phyloP scores from a whole-genome alignment of 2,113 vertebrate genomes.

The Pica pica region DNA sequence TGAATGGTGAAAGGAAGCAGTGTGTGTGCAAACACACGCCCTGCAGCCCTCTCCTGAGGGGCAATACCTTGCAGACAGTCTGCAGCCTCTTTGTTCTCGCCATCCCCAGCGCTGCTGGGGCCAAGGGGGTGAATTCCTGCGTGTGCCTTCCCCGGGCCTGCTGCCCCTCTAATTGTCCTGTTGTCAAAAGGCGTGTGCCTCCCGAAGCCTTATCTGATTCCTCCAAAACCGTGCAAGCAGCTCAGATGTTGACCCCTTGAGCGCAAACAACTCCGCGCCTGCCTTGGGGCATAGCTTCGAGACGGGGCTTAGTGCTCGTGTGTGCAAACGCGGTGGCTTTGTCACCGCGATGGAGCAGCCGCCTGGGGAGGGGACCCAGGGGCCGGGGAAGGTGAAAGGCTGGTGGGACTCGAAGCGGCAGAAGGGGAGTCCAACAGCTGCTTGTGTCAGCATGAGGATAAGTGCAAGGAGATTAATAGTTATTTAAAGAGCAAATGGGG shows the following conservation, averaged over 20 bases:
- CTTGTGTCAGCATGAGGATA: conserved; percentile 79
- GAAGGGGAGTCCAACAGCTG: conserved; percentile 78
- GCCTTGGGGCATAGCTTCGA: conserved; percentile 41
- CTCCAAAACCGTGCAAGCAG: conserved; percentile 57
- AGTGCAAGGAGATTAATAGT: conserved; percentile 86
- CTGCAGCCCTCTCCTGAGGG: background rate
- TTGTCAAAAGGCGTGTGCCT: conserved; percentile 79
- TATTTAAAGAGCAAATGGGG: conserved; percentile 82
- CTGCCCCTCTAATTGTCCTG: conserved; percentile 79
- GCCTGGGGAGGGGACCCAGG: conserved; percentile 36
- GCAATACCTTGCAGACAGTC: background rate
- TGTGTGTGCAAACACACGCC: background rate
- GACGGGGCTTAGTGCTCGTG: conserved; percentile 10
- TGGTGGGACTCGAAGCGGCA: background rate
- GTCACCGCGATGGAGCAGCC: conserved; percentile 68
- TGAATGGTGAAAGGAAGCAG: background rate
- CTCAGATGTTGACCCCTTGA: conserved; percentile 76
- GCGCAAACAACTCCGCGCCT: conserved; percentile 54
- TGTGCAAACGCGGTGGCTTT: background rate
- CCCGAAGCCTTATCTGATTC: conserved; percentile 65
- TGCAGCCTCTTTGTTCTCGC: conserved; percentile 61
- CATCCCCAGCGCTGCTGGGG: background rate
- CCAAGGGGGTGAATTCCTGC: conserved; percentile 20
- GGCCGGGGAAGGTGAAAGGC: conserved; percentile 6
- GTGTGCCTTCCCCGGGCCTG: conserved; percentile 53